These are phyloP conservation scores for Aphelenchoides bicaudatus DNA, from an alignment of 2,888 invertebrate genomes.

Conservation along the genomic window DNA sequence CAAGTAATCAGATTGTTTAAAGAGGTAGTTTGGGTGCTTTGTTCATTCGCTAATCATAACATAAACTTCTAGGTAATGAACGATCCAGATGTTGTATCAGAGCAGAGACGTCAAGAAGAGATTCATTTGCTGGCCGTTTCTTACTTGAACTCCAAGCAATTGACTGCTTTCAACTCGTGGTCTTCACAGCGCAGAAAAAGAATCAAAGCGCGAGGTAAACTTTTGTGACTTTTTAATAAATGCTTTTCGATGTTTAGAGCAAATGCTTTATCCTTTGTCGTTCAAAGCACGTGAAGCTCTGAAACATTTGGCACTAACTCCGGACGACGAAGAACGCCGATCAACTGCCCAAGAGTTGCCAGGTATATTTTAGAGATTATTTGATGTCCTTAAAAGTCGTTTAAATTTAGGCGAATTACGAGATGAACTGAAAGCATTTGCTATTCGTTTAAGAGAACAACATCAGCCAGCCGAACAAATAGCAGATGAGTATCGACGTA, in stretches of 20 bases:
- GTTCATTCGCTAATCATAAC: too few relatives aligned
- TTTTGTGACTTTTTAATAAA: not conserved
- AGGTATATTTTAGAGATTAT: constrained; percentile 17
- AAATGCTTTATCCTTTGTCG: constrained; percentile 27
- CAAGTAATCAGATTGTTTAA: constrained; percentile 39
- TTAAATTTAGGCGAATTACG: constrained; percentile 13
- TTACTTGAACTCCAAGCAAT: constrained; percentile 43
- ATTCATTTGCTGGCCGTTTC: constrained; percentile 57
- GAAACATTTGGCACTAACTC: constrained; percentile 24
- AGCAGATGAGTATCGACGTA: constrained; percentile 10
- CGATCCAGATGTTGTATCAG: constrained; percentile 54
- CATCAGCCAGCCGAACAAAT: constrained; percentile 15
- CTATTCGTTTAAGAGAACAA: constrained; percentile 21
- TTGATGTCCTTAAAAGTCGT: constrained; percentile 22
- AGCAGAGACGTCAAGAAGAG: constrained; percentile 47
- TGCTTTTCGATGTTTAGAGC: too few relatives aligned
- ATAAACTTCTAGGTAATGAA: too few relatives aligned
- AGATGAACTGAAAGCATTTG: constrained; percentile 25
- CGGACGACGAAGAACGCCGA: constrained; percentile 8
- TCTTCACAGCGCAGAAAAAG: constrained; percentile 41
- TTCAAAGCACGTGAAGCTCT: constrained; percentile 29
- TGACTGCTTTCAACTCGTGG: constrained; percentile 52
- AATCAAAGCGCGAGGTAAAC: constrained; percentile 18
- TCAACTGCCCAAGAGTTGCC: constrained; percentile 14
- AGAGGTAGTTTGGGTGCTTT: too few relatives aligned